Conservation (phyloP, 1,140 invertebrate genomes). For the Ceratina australensis region DNA sequence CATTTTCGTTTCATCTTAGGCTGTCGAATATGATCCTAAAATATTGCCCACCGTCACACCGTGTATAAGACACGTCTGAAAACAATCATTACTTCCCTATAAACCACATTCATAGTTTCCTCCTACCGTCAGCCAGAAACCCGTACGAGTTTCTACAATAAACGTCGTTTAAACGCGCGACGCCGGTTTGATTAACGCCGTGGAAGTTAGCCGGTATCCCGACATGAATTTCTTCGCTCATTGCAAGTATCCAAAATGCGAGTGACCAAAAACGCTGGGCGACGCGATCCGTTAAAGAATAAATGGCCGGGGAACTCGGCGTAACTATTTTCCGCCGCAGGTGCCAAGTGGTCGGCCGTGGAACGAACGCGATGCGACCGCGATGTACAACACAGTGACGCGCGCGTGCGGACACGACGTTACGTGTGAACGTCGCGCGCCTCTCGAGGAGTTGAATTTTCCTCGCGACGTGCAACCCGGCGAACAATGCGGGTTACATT, state of each 20-base stretch:
- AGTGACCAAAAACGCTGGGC: not conserved
- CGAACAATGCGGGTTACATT: slow-evolving; percentile 23
- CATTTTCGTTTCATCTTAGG: too few species aligned
- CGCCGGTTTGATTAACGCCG: not conserved
- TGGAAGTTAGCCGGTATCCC: not conserved
- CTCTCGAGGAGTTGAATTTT: slow-evolving; percentile 7
- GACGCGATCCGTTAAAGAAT: not conserved
- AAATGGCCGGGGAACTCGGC: slow-evolving; percentile 16
- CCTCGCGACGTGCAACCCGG: not conserved
- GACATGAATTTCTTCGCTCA: not conserved
- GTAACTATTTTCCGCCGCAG: slow-evolving; percentile 41
- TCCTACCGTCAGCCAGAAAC: too few species aligned
- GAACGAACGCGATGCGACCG: slow-evolving; percentile 33
- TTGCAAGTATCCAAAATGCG: not conserved
- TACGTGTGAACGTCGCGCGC: too few species aligned
- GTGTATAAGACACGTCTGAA: too few species aligned
- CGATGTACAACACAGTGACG: not conserved
- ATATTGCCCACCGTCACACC: too few species aligned
- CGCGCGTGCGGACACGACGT: not conserved
- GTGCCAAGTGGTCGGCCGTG: slow-evolving; percentile 33
- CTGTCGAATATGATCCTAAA: too few species aligned
- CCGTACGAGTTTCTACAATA: not conserved
- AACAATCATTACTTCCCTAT: too few species aligned
- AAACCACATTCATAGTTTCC: too few species aligned
- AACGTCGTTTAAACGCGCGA: not conserved